phyloP scores from a whole-genome alignment of 2,888 invertebrate genomes.

The Dryococelus australis region DNA sequence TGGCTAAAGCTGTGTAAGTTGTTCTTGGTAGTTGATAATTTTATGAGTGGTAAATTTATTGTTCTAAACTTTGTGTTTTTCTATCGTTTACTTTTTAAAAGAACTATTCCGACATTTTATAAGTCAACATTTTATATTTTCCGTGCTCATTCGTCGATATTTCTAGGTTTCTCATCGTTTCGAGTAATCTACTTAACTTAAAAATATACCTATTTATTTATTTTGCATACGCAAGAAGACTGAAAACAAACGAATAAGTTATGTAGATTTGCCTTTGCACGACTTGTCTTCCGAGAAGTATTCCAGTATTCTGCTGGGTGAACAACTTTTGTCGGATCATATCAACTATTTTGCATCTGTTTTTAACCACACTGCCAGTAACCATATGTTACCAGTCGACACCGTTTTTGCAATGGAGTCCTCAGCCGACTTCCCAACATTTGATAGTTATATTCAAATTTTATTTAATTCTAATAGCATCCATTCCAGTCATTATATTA shows the following conservation, averaged over 20 bases:
- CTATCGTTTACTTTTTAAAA: no score
- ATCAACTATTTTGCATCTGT: not conserved
- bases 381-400: not conserved
- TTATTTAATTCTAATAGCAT: not conserved
- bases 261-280: not conserved
- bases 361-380: not conserved
- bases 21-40: no score
- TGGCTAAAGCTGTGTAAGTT: no score
- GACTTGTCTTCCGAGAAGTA: not conserved
- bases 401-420: not conserved
- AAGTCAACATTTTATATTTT: no score
- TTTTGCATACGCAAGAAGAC: no score
- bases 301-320: not conserved
- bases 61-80: no score
- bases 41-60: no score
- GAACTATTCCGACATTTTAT: no score
- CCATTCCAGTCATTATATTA: not conserved
- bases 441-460: not conserved
- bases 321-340: not conserved
- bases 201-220: no score
- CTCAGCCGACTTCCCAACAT: not conserved
- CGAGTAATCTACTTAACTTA: no score
- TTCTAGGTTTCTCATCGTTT: no score
- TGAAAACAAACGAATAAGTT: not conserved
- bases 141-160: no score